Evolutionary conservation across 1,140 invertebrate species (phyloP).

Genomic region (Samia ricini): DNA sequence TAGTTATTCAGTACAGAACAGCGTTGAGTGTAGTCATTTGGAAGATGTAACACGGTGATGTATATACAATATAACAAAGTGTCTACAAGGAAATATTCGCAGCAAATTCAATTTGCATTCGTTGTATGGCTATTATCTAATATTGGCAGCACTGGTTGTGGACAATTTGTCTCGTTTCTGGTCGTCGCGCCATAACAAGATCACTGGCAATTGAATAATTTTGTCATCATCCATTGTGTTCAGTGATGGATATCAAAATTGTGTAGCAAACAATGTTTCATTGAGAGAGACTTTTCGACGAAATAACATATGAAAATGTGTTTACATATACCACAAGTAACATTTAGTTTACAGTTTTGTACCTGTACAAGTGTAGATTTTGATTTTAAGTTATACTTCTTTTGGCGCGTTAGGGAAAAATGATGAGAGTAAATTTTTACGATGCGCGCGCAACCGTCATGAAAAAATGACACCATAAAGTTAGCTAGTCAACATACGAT

Average conservation of each 20-base stretch:
- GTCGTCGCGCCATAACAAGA: conserved; percentile 38
- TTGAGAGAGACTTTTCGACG: not conserved
- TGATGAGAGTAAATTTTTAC: too few relatives aligned
- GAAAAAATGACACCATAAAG: too few relatives aligned
- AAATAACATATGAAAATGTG: not conserved
- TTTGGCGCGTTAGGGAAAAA: too few relatives aligned
- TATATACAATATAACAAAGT: not conserved
- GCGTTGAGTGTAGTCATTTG: not conserved
- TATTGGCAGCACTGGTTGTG: conserved; percentile 46
- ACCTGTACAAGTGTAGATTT: not conserved
- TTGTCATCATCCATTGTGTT: conserved; percentile 42
- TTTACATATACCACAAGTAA: not conserved
- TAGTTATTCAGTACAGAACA: conserved; percentile 1
- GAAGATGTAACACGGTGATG: not conserved
- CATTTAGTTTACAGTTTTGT: not conserved
- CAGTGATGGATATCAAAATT: conserved; percentile 24
- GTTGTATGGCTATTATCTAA: conserved; percentile 65
- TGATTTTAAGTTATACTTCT: too few relatives aligned
- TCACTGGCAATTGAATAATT: conserved; percentile 63
- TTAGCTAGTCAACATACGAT: too few relatives aligned
- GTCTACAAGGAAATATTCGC: not conserved
- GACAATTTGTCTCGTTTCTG: conserved; percentile 49
- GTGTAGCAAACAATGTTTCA: conserved; percentile 24
- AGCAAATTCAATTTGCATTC: conserved; percentile 62
- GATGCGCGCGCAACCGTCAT: too few relatives aligned